These are phyloP conservation scores for Trichogramma dendrolimi DNA, from an alignment of 2,888 invertebrate species.

Conservation along the genomic window DNA sequence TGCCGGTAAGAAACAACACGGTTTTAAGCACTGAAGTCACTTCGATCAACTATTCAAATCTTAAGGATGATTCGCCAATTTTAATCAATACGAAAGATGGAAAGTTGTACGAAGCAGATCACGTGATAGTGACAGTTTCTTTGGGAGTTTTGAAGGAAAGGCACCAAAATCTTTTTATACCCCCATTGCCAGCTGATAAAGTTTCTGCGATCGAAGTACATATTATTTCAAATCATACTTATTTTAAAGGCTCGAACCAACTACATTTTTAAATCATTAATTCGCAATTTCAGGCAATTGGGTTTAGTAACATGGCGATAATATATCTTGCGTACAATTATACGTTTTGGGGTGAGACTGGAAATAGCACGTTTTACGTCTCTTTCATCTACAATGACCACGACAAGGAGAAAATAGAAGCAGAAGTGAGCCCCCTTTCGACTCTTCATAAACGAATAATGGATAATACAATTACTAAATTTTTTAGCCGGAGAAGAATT, in stretches of 20 bases:
- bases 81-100: constrained; percentile 54
- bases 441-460: background rate
- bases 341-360: constrained; percentile 60
- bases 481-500: constrained; percentile 50
- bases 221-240: constrained; percentile 5
- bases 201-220: constrained; percentile 54
- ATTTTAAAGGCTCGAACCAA: background rate
- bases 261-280: background rate
- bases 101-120: constrained; percentile 56
- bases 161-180: constrained; percentile 56
- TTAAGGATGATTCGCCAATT: constrained; percentile 41
- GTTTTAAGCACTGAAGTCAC: constrained; percentile 38
- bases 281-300: constrained; percentile 50
- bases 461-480: background rate
- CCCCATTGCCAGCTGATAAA: constrained; percentile 58
- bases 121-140: constrained; percentile 66
- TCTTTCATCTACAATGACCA: constrained; percentile 56
- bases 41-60: constrained; percentile 35
- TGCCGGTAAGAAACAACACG: constrained; percentile 41
- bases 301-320: constrained; percentile 67
- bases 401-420: constrained; percentile 40
- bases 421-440: background rate
- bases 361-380: background rate
- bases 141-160: constrained; percentile 66
- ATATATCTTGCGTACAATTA: constrained; percentile 62